Evolutionary conservation across 2,888 invertebrate species (phyloP), one percentile per base, ranked within the genome.

Genomic region (Papilio demoleus): DNA sequence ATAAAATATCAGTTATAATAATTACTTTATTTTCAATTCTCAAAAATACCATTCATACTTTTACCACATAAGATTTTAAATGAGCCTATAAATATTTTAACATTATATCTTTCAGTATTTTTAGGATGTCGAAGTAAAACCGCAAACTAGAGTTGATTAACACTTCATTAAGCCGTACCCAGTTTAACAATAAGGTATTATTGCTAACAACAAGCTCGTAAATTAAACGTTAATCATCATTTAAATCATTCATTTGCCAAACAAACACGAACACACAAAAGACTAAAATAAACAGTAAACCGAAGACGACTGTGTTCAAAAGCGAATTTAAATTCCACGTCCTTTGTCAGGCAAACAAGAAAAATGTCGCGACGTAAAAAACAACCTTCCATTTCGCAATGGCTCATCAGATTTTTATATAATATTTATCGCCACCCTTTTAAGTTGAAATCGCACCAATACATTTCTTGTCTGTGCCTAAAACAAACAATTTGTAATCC

Each of bases 401-500:
- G 81, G 81, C 79, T 86, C 87, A 87, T 88, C 83, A 84, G 81
- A 85, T 84, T 83, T 88, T 82, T 79, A 80, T 86, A 83, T 89
- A n/a, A n/a, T n/a, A 89, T 91, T 89, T 90, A 90, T 92, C 90
- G 75, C 83, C 86, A 90, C 83, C 87, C 88, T 91, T 91, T 90
- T 90, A 90, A 87, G 89, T 88, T 90, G 87, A 80, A 88, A 89
- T 89, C 90, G 84, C 87, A 80, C 88, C 91, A 88, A 91, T 91
- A 88, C 89, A 84, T 91, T 91, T 83, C 81, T 83, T 88, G 91
- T 90, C 91, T 79, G 87, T 78, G 79, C 88, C 88, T 92, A 91
- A 92, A 92, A 92, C 91, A 92, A 92, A 92, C 90, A 91, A 92
- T 92, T 92, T 92, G 92, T 92, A 92, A 88, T 84, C 85, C 90